Percentiles rank a stretch among this genome's conserved stretches.
phyloP scores from a whole-genome alignment of 1,140 invertebrate genomes.

The Kradibia gibbosae region DNA sequence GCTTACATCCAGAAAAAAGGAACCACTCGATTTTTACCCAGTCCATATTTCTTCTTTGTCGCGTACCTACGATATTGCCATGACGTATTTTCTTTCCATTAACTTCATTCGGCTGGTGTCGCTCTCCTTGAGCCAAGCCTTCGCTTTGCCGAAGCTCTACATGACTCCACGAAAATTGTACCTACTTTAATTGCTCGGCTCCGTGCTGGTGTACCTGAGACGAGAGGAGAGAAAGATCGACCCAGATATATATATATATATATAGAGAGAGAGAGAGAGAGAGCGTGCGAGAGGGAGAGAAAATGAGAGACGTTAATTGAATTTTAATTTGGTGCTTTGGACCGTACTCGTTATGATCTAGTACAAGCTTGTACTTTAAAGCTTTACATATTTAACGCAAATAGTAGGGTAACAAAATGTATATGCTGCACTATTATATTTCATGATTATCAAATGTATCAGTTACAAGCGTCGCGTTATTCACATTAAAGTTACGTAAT shows the following conservation, averaged over 20 bases:
- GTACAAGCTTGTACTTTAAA: conserved; percentile 35
- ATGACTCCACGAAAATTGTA: background rate
- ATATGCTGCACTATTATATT: background rate
- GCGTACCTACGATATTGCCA: background rate
- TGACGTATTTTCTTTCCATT: background rate
- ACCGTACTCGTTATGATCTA: conserved; percentile 37
- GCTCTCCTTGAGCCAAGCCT: background rate
- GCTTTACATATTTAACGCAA: conserved; percentile 40
- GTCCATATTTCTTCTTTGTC: background rate
- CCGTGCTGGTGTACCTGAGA: background rate
- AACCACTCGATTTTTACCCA: conserved; percentile 14
- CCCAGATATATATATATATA: no score
- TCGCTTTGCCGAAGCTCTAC: background rate
- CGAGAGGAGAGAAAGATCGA: conserved; percentile 39
- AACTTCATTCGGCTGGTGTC: background rate
- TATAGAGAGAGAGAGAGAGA: conserved; percentile 33
- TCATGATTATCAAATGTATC: conserved; percentile 4
- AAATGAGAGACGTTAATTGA: conserved; percentile 32
- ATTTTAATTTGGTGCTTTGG: conserved; percentile 44
- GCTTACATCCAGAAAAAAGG: background rate
- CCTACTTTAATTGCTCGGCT: conserved; percentile 1
- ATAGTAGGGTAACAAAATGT: background rate
- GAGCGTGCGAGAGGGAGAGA: background rate
- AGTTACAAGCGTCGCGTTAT: background rate
- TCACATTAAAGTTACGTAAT: background rate